Conservation (phyloP, 2,888 invertebrate genomes). For the Hyposoter didymator region DNA sequence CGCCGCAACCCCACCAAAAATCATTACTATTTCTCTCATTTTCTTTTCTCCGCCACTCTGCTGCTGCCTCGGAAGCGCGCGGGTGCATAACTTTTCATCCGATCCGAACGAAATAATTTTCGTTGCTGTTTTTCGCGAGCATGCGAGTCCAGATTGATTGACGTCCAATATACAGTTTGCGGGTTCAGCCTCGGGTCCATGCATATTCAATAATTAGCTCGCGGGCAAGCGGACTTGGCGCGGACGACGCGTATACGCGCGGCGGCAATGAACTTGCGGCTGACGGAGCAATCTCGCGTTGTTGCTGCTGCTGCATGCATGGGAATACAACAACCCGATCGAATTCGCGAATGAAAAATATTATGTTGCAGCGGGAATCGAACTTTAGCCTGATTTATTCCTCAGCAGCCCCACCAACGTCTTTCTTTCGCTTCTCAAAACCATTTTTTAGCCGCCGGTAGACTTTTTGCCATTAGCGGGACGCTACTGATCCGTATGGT, state of each 20-base stretch:
- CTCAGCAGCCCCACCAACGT: not conserved
- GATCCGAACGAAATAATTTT: not conserved
- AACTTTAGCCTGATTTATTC: slow-evolving; percentile 20
- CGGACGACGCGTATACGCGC: not conserved
- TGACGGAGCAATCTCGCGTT: not conserved
- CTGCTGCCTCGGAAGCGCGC: too few relatives aligned
- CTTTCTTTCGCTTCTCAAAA: not conserved
- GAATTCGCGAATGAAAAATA: slow-evolving; percentile 11
- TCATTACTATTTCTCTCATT: too few relatives aligned
- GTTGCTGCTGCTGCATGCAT: too few relatives aligned
- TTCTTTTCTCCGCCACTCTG: too few relatives aligned
- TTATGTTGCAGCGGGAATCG: slow-evolving; percentile 43
- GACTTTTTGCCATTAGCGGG: too few relatives aligned
- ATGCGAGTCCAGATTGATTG: not conserved
- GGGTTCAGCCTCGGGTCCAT: not conserved
- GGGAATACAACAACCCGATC: too few relatives aligned
- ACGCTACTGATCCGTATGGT: not conserved
- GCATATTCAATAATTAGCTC: not conserved
- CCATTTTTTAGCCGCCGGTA: not conserved
- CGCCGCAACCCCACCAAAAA: too few relatives aligned
- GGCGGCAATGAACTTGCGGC: not conserved
- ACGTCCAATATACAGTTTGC: not conserved
- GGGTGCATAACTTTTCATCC: not conserved
- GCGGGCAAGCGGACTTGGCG: not conserved
- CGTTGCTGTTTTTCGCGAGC: too few relatives aligned